These are phyloP conservation scores for Antheraea yamamai DNA, from an alignment of 2,888 invertebrate genomes.

Conservation along the genomic window DNA sequence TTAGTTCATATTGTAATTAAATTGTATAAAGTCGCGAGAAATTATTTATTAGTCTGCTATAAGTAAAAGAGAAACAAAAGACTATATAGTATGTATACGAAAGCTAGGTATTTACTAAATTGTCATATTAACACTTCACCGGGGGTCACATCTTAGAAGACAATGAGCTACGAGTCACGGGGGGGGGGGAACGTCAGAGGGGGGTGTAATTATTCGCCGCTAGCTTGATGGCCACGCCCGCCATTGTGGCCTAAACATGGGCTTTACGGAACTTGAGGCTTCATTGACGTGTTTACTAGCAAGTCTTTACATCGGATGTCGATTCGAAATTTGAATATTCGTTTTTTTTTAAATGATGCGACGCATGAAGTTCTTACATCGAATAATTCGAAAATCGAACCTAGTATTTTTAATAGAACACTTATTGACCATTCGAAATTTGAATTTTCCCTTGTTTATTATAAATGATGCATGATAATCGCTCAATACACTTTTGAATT, in stretches of 20 bases:
- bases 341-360: not conserved
- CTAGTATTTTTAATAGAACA: not conserved
- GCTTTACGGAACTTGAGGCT: constrained; percentile 44
- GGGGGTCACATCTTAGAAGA: constrained; percentile 70
- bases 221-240: constrained; percentile 72
- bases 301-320: not conserved
- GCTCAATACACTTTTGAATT: not conserved
- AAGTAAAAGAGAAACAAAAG: not conserved
- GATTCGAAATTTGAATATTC: constrained; percentile 5
- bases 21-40: no score
- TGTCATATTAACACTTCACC: constrained; percentile 38
- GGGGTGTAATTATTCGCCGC: constrained; percentile 74
- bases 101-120: constrained; percentile 21
- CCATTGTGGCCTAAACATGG: constrained; percentile 72
- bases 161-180: constrained; percentile 73
- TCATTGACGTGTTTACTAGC: constrained; percentile 6
- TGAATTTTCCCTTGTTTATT: not conserved
- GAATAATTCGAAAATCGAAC: not conserved
- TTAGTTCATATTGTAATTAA: no score
- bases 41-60: no score
- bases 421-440: not conserved
- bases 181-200: constrained; percentile 44
- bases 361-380: not conserved
- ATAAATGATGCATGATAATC: not conserved
- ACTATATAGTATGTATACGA: not conserved